phyloP scores from a whole-genome alignment of 2,797 vertebrate genomes.

The Neosilurus mollespiculum region DNA sequence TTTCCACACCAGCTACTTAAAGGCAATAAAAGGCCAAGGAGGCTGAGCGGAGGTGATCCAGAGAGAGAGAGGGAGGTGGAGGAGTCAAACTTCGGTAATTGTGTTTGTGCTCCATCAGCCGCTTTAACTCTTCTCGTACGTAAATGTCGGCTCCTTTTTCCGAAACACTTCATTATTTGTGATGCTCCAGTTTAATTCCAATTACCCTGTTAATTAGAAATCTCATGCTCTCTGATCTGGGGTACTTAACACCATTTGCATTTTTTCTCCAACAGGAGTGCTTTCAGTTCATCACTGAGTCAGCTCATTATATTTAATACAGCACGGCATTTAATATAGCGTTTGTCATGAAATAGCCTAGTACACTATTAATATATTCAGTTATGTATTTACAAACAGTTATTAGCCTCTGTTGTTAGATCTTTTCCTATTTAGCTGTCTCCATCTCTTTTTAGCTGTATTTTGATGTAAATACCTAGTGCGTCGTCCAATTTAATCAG shows the following conservation, averaged over 20 bases:
- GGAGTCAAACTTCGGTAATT: slow-evolving; percentile 48
- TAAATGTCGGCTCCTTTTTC: slow-evolving; percentile 51
- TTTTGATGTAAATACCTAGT: slow-evolving; percentile 40
- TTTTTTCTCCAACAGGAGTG: slow-evolving; percentile 61
- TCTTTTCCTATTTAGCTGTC: slow-evolving; percentile 24
- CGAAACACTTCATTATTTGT: slow-evolving; percentile 65
- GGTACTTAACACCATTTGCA: slow-evolving; percentile 65
- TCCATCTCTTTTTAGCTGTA: slow-evolving; percentile 40
- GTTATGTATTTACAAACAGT: slow-evolving; percentile 2
- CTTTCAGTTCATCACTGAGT: slow-evolving; percentile 28
- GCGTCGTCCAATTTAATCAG: slow-evolving; percentile 45
- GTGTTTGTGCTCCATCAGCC: slow-evolving; percentile 36
- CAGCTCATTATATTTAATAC: slow-evolving; percentile 25
- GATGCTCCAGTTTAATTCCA: slow-evolving; percentile 72
- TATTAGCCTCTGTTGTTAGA: slow-evolving; percentile 27
- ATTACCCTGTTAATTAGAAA: slow-evolving; percentile 73
- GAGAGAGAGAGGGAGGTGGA: neutral
- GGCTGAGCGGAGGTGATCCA: slow-evolving; percentile 12
- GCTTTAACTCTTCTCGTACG: slow-evolving; percentile 29
- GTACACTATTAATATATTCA: neutral
- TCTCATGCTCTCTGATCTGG: slow-evolving; percentile 69
- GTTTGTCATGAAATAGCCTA: neutral
- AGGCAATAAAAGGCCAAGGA: slow-evolving; percentile 12
- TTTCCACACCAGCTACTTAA: slow-evolving; percentile 37
- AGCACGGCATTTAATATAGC: neutral